Evolutionary conservation across 2,888 invertebrate genomes (phyloP).

Genomic region (Scaeva pyrastri): DNA sequence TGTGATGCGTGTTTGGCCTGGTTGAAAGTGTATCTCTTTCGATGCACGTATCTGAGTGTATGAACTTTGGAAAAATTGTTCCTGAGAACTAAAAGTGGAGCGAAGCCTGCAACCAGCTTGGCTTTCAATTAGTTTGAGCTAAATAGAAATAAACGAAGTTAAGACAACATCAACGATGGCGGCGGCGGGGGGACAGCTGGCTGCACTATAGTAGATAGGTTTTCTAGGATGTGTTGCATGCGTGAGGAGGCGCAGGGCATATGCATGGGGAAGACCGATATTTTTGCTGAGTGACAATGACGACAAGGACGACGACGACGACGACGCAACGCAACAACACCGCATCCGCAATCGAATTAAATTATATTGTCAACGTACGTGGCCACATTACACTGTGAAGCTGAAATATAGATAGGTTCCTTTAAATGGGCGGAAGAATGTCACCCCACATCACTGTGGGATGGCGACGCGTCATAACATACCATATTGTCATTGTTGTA

Average conservation of each 20-base stretch:
- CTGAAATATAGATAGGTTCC: background rate
- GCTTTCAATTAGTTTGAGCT: constrained; percentile 68
- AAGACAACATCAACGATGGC: constrained; percentile 51
- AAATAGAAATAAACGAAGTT: constrained; percentile 72
- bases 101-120: constrained; percentile 47
- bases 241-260: background rate
- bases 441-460: background rate
- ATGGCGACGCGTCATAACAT: too few relatives aligned
- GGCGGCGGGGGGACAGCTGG: background rate
- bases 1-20: constrained; percentile 17
- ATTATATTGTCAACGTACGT: constrained; percentile 54
- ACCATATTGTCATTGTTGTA: too few relatives aligned
- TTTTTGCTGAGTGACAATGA: constrained; percentile 17
- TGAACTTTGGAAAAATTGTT: constrained; percentile 1
- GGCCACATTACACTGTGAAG: constrained; percentile 2
- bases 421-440: background rate
- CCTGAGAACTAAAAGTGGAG: constrained; percentile 16
- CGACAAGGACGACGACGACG: constrained; percentile 21
- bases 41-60: background rate
- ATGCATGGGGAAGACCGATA: constrained; percentile 1
- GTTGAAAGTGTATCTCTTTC: constrained; percentile 16
- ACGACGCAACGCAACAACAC: constrained; percentile 32
- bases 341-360: constrained; percentile 63
- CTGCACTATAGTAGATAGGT: too few relatives aligned
- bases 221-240: constrained; percentile 26